A percentile compares a stretch with the other conserved stretches of the same genome.
phyloP scores from a whole-genome alignment of 1,140 invertebrate genomes.

The Zaprionus capensis region DNA sequence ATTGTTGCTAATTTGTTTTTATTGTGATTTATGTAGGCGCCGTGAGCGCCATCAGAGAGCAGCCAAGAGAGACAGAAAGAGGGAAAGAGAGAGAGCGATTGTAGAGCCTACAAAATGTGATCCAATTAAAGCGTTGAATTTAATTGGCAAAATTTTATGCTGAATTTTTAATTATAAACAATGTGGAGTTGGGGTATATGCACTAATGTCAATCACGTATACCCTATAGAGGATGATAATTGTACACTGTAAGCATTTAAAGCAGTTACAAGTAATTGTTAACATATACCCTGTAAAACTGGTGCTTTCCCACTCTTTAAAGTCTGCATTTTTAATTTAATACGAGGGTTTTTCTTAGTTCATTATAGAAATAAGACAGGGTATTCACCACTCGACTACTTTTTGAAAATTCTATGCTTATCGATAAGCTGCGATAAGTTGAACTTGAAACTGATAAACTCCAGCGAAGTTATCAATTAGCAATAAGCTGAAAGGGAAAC shows the following conservation, averaged over 20 bases:
- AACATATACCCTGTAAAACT: no score
- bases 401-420: background rate
- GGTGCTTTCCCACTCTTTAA: no score
- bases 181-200: background rate
- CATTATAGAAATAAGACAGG: no score
- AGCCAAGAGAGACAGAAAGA: background rate
- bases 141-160: constrained; percentile 23
- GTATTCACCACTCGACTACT: background rate
- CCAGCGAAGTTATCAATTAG: constrained; percentile 26
- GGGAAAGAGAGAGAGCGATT: background rate
- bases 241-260: no score
- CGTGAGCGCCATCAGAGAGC: constrained; percentile 28
- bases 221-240: background rate
- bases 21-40: constrained; percentile 74
- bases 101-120: constrained; percentile 8
- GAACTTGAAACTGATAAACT: constrained; percentile 19
- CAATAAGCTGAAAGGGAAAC: constrained; percentile 18
- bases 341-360: no score
- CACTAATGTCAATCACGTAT: background rate
- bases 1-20: constrained; percentile 77
- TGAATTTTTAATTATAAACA: constrained; percentile 20
- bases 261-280: no score
- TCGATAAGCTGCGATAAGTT: constrained; percentile 10
- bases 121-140: constrained; percentile 37
- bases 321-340: no score